Conservation (phyloP, 2,113 vertebrate species). For the Mormyrus iriodes region DNA sequence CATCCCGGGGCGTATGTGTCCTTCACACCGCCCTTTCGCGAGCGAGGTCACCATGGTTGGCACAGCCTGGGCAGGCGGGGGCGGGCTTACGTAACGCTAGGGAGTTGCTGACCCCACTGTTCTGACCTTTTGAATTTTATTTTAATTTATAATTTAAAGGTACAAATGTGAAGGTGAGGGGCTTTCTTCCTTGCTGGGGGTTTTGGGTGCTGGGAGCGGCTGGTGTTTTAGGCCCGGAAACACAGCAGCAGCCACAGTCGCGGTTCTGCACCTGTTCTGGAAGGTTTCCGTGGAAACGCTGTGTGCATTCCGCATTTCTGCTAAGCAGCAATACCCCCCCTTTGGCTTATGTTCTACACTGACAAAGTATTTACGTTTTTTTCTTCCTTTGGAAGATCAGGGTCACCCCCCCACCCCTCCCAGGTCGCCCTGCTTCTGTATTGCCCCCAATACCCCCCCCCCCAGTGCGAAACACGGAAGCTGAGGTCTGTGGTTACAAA, state of each 20-base stretch:
- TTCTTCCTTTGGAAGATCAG: not conserved
- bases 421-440: not conserved
- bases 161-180: conserved; percentile 60
- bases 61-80: conserved; percentile 53
- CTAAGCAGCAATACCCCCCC: not conserved
- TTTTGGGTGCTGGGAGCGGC: conserved; percentile 56
- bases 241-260: not conserved
- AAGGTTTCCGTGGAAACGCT: not conserved
- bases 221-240: conserved; percentile 52
- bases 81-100: conserved; percentile 56
- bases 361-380: not conserved
- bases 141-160: conserved; percentile 55
- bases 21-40: conserved; percentile 61
- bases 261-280: not conserved
- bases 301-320: not conserved
- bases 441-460: not conserved
- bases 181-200: conserved; percentile 50
- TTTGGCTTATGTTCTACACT: not conserved
- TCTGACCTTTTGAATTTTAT: conserved; percentile 30
- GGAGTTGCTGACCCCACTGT: conserved; percentile 47
- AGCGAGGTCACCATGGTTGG: conserved; percentile 64
- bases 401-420: not conserved
- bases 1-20: conserved; percentile 68
- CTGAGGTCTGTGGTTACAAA: not conserved
- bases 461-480: not conserved